Evolutionary conservation across 64 coral and sea anemone genomes (phyloP).

Genomic region (Actinia tenebrosa): DNA sequence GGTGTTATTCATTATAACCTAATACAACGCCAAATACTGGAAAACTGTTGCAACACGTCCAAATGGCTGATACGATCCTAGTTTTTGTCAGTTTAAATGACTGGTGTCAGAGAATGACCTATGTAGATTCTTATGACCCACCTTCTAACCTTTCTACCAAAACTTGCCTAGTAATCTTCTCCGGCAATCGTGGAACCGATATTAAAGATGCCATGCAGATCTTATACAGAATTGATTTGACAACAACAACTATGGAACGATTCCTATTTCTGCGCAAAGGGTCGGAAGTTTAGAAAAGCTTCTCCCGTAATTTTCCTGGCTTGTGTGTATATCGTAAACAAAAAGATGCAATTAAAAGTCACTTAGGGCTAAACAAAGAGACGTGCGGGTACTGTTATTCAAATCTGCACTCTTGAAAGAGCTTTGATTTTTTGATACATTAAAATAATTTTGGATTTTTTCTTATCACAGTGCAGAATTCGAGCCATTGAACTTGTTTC

Average conservation of each 20-base stretch:
- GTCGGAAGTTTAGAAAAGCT: background rate
- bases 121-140: background rate
- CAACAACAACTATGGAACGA: background rate
- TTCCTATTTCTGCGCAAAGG: background rate
- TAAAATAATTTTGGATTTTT: background rate
- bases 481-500: background rate
- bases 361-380: background rate
- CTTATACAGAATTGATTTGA: background rate
- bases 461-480: background rate
- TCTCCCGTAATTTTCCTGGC: background rate
- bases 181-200: background rate
- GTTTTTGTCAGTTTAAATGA: slow-evolving; percentile 7
- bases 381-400: background rate
- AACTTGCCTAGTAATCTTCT: background rate
- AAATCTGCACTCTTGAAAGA: background rate
- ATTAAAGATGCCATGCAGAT: background rate
- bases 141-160: background rate
- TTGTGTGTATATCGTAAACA: background rate
- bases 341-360: slow-evolving; percentile 8
- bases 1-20: slow-evolving; percentile 54
- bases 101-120: background rate
- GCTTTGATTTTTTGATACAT: background rate
- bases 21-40: background rate
- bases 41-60: background rate
- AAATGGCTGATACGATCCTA: background rate